Percentiles rank a stretch among this genome's conserved stretches.
These are phyloP conservation scores for Pyrocoelia pectoralis DNA, from an alignment of 2,888 invertebrate species.

Conservation along the genomic window DNA sequence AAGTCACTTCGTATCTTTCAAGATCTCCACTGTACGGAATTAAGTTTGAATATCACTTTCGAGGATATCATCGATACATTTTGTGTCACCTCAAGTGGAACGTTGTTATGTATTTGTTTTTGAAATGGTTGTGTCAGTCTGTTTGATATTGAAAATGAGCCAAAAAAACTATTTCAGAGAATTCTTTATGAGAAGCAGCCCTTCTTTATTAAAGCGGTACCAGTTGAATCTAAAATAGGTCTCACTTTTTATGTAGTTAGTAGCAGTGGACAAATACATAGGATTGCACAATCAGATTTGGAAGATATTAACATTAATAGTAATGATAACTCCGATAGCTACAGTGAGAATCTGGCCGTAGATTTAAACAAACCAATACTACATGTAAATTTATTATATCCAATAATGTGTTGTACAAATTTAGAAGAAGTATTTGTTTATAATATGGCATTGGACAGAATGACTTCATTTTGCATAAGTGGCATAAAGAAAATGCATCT, in stretches of 20 bases:
- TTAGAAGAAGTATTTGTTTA: too few relatives aligned
- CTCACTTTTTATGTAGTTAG: slow-evolving; percentile 24
- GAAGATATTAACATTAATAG: too few relatives aligned
- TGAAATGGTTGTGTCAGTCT: slow-evolving; percentile 38
- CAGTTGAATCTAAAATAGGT: not conserved
- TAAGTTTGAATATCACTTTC: slow-evolving; percentile 32
- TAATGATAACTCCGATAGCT: too few relatives aligned
- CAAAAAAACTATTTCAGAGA: slow-evolving; percentile 31
- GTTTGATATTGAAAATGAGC: slow-evolving; percentile 32
- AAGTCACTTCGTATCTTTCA: slow-evolving; percentile 37
- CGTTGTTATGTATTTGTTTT: slow-evolving; percentile 38
- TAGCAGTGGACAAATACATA: slow-evolving; percentile 29
- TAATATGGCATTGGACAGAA: too few relatives aligned
- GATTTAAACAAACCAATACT: too few relatives aligned
- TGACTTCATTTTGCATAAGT: too few relatives aligned
- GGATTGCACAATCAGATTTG: slow-evolving; percentile 33
- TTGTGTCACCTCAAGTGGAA: slow-evolving; percentile 35
- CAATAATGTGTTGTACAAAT: too few relatives aligned
- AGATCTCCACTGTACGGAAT: slow-evolving; percentile 31
- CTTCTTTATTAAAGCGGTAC: not conserved
- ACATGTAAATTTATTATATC: too few relatives aligned
- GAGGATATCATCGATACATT: slow-evolving; percentile 36
- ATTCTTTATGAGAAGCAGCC: slow-evolving; percentile 23
- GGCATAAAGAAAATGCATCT: too few relatives aligned
- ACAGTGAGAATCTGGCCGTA: too few relatives aligned